Evolutionary conservation across 1,140 invertebrate species (phyloP), one percentile per base, ranked within the genome.

Genomic region (Hycleus cichorii): DNA sequence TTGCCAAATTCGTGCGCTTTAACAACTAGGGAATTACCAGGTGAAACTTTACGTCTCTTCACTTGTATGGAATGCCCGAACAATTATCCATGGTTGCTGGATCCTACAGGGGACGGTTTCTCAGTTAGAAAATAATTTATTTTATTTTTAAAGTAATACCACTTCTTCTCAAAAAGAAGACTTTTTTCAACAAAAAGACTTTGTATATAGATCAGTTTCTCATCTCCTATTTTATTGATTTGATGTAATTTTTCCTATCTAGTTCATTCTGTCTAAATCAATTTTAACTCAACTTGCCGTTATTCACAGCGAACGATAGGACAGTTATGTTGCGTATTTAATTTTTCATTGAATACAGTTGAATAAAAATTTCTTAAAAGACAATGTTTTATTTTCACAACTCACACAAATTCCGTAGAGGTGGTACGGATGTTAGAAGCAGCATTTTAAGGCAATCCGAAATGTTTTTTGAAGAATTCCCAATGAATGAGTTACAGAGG

Each of bases 41-140:
- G 92, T 57, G 92, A 96, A 76, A 95, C 90, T 27, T 80, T 95
- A 18, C 85, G 91, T 70, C 80, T 96, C 39, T 94, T 95, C 78
- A 95, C 93, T 45, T 96, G 93, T 75, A 91, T 94, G 87, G 91
- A 95, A 74, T 96, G 93, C 74, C 93, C 93, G 44, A 91, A 93
- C 67, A 93, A 95, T 74, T 96, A 96, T 73, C 93, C 93, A 26
- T 96, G 93, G 93, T 86, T 96, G 66, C 80, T 94, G 63, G 92
- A 96, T 77, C 93, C 93, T 52, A 95, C 92, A 64, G 93, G 93
- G 64, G 92, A 96, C 78, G 93, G 92, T 67, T 91, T 93, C 78
- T 88, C 87, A 64, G 86, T 83, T 66, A 89, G 81, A 69, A 86
- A 86, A 76, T 85, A 80, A 79, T 63, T 68, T 67, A 67, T 67